These are phyloP conservation scores for Mythimna albipuncta DNA, from an alignment of 2,888 invertebrate genomes.

Conservation along the genomic window DNA sequence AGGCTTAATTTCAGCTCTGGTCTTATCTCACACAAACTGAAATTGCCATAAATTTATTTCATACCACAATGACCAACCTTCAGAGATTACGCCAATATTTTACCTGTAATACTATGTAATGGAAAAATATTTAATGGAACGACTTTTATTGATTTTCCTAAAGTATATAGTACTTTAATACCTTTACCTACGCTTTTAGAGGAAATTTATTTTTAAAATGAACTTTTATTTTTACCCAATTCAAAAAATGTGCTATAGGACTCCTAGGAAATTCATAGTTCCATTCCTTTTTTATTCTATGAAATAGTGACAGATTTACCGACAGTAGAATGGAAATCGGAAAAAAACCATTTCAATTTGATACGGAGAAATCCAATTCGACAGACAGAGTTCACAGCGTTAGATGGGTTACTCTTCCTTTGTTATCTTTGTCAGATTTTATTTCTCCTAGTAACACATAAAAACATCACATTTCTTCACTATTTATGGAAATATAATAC, in stretches of 20 bases:
- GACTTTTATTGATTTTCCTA: slow-evolving; percentile 8
- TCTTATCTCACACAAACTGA: neutral
- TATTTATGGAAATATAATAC: neutral
- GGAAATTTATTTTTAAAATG: neutral
- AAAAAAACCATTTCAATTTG: slow-evolving; percentile 9
- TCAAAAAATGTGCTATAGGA: neutral
- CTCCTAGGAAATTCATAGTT: neutral
- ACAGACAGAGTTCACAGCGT: neutral
- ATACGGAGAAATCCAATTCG: neutral
- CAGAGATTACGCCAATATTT: slow-evolving; percentile 41
- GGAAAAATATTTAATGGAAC: slow-evolving; percentile 19
- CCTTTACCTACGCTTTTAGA: neutral
- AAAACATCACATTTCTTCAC: neutral
- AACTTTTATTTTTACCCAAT: neutral
- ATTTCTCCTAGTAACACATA: neutral
- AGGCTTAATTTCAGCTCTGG: neutral
- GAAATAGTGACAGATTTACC: slow-evolving; percentile 1
- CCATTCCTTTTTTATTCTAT: neutral
- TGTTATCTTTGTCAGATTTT: neutral
- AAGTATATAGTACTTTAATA: neutral
- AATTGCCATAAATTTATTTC: slow-evolving; percentile 20
- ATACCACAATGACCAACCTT: slow-evolving; percentile 10
- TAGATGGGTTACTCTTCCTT: neutral
- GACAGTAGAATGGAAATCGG: neutral
- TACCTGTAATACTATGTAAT: slow-evolving; percentile 26